phyloP scores from a whole-genome alignment of 1,140 invertebrate species.

The Zaprionus lachaisei region DNA sequence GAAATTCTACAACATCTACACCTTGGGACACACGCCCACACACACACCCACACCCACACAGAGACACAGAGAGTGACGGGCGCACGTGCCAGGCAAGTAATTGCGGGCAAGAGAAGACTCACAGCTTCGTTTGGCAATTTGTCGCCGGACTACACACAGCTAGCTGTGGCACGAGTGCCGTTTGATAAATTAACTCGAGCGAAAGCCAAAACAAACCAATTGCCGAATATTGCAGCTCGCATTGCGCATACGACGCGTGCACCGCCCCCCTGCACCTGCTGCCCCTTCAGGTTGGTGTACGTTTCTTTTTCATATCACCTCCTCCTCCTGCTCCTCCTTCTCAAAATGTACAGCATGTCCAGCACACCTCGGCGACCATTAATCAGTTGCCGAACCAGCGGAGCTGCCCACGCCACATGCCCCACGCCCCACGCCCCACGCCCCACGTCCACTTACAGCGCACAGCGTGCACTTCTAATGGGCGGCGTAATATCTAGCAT shows the following conservation, averaged over 20 bases:
- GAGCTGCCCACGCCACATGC: too few relatives aligned
- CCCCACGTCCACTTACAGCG: too few relatives aligned
- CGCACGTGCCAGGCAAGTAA: slow-evolving; percentile 66
- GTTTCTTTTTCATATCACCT: not conserved
- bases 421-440: too few relatives aligned
- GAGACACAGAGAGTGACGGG: not conserved
- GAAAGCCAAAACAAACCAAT: slow-evolving; percentile 42
- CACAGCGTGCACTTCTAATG: slow-evolving; percentile 5
- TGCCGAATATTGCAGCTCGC: slow-evolving; percentile 56
- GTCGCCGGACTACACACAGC: slow-evolving; percentile 22
- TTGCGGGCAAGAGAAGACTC: slow-evolving; percentile 36
- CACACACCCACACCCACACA: not conserved
- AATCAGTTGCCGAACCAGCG: slow-evolving; percentile 33
- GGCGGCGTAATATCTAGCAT: not conserved
- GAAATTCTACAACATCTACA: not conserved
- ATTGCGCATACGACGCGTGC: slow-evolving; percentile 60
- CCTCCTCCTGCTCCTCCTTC: not conserved
- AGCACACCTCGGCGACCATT: slow-evolving; percentile 50
- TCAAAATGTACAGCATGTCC: not conserved
- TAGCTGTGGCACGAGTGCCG: not conserved
- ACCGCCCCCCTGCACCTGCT: not conserved
- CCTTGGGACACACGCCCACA: not conserved
- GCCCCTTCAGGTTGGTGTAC: not conserved
- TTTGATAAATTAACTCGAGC: slow-evolving; percentile 63
- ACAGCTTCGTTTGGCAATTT: slow-evolving; percentile 60